phyloP scores from a whole-genome alignment of 2,113 vertebrate species.

The Microcebus ravelobensis region DNA sequence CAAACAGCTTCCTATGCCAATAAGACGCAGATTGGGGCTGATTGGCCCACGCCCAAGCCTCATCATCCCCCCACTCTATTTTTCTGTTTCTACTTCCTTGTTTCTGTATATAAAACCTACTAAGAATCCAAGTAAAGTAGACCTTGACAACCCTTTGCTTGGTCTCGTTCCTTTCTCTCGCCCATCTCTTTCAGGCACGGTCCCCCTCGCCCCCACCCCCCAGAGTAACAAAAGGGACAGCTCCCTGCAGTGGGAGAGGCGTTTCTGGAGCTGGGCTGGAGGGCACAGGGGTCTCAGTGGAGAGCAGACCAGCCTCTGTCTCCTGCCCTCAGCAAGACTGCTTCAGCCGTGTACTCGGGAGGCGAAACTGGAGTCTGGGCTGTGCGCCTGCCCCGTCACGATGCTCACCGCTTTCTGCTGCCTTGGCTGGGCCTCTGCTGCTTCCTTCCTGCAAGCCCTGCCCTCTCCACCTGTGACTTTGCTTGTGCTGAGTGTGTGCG shows the following conservation, averaged over 20 bases:
- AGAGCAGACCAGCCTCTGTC: not conserved
- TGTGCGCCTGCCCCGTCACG: fast-evolving
- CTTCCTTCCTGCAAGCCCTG: not conserved
- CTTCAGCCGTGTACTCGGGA: not conserved
- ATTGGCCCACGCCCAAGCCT: no score
- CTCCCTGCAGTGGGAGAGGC: not conserved
- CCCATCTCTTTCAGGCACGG: no score
- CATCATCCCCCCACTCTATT: no score
- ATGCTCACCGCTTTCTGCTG: not conserved
- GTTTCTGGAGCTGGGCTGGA: not conserved
- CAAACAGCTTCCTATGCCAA: no score
- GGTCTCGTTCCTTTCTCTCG: no score
- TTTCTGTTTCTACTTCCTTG: no score
- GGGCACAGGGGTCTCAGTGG: not conserved
- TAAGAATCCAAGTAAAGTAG: no score
- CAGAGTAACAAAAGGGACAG: no score
- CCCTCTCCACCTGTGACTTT: not conserved
- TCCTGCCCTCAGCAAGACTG: fast-evolving
- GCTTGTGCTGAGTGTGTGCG: not conserved
- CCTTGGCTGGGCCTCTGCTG: not conserved
- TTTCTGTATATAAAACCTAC: no score
- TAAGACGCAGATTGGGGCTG: no score
- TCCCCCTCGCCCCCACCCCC: no score
- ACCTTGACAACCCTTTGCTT: no score
- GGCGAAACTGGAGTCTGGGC: fast-evolving